These are phyloP conservation scores for Heterodera carotae DNA, from an alignment of 1,140 invertebrate genomes.

Conservation along the genomic window DNA sequence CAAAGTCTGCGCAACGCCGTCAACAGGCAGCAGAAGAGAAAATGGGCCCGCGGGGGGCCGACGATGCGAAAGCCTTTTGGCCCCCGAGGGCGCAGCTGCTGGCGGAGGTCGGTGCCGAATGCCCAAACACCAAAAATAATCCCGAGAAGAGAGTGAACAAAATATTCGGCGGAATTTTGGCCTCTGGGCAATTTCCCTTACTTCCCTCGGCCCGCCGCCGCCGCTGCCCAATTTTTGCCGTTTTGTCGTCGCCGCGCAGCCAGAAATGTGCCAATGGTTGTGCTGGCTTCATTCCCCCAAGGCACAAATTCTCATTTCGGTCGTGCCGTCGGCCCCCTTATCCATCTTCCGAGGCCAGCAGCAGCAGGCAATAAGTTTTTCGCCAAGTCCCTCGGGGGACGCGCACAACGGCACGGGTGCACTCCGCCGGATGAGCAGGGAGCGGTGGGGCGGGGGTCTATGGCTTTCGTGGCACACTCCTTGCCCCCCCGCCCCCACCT, in stretches of 20 bases:
- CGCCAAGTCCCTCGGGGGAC: conserved; percentile 15
- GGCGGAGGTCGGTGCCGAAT: background rate
- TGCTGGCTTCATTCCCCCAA: background rate
- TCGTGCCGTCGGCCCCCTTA: background rate
- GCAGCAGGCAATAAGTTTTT: conserved; percentile 11
- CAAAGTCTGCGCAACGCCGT: background rate
- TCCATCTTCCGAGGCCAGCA: background rate
- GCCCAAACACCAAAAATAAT: background rate
- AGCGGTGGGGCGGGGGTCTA: background rate
- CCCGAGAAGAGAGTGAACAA: background rate
- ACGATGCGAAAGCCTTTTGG: background rate
- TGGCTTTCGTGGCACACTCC: background rate
- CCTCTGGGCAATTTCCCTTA: background rate
- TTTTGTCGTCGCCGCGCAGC: background rate
- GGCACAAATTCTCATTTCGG: background rate
- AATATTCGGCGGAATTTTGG: background rate
- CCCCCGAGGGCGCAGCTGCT: conserved; percentile 7
- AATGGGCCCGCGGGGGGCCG: background rate
- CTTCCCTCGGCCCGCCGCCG: background rate
- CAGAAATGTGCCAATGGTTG: background rate
- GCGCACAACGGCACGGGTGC: background rate
- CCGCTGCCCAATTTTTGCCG: background rate
- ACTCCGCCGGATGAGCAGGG: background rate
- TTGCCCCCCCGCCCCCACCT: no score
- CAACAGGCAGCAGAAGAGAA: background rate